Evolutionary conservation across 2,113 vertebrate genomes (phyloP), one percentile per base, ranked within the genome.

Genomic region (Lycocorax pyrrhopterus): DNA sequence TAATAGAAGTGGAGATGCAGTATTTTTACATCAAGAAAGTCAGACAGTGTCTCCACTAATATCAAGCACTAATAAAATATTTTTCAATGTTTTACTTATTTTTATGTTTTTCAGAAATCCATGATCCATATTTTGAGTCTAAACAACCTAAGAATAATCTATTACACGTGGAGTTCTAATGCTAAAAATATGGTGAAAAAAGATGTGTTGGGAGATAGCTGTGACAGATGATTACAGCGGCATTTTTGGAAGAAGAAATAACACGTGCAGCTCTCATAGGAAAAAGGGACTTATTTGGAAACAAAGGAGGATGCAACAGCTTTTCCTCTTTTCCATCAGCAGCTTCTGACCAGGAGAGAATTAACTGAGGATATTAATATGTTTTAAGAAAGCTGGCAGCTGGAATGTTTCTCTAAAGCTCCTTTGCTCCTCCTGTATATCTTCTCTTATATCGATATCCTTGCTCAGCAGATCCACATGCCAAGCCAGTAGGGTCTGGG

Each of bases 241-340:
- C 66, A 59, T 85, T 93, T 76, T 41, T 85, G 44, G 84, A 91
- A 86, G 49, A 83, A 93, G 63, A 91, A 91, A 43, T 52, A 94
- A 87, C 41, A 52, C 35, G 53, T 69, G 63, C 68, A 74, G 43
- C 59, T 93, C 47, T 80, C 49, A 30, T 8, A 81, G 72, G 75
- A 77, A 93, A 84, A 95, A 71, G 27, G 66, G 21, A 93, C 39
- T 86, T 83, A 55, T 71, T 86, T 81, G 55, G 84, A 80, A 88
- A 81, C 55, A 74, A 69, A 74, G 62, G 39, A 85, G 32, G 55
- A 80, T 90, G 67, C 39, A 85, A 80, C 46, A 73, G 71, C 75
- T 91, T 85, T 62, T 85, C 84, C 53, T 91, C 41, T 58, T 71
- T 74, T 56, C 44, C 44, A 75, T 72, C 37, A 85, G 47, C 30